Base-by-base conservation (phyloP, 2,888 invertebrate species). In the Drosophila mayaguana region DNA sequence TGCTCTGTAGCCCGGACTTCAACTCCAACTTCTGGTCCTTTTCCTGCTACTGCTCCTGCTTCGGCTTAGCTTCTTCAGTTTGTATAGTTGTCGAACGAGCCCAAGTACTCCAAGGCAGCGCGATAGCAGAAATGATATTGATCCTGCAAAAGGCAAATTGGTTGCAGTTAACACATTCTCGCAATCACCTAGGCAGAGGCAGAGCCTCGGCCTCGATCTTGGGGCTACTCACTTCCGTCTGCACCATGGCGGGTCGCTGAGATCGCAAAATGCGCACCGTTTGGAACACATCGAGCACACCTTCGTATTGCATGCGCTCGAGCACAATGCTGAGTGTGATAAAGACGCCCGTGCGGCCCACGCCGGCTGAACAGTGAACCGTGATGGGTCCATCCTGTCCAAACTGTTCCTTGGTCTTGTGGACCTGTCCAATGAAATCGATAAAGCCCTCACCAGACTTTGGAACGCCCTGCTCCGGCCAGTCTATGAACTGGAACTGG, bases 71-170 rank as follows among this genome's bases (percentile, higher is more conserved):
- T 28, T 12, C 1, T 14, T 96, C 95, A 97, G 95, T 96, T 97
- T 93, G 97, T 95, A 94, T 97, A 97, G 93, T 99, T 98, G 94
- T 99, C 98, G 94, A 99, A 99, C 28, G 98, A 98, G 87, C 98
- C 98, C 93, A 99, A 95, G 94, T 99, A 99, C 93, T 99, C 99
- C 93, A 99, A 95, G 88, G 99, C 98, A 72, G 99, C 99, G 89
- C 98, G 96, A 94, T 99, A 99, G 94, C 99, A 99, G 94, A 99
- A 99, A 93, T 99, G 98, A 94, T 99, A 99, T 94, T 99, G 99
- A 94, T 99, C 99, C 97, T 98, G 93, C 36, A 93, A 75, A 83
- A 61, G 63, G 50, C 42, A 59, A 32, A 32, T 20, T 32, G 5
- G 3, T 20, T 14, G 32, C 4, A 25, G 36, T 38, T 3, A 38